Evolutionary conservation across 2,888 invertebrate species (phyloP), one percentile per base, ranked within the genome.

Genomic region (Zygothrica quintamaculata): DNA sequence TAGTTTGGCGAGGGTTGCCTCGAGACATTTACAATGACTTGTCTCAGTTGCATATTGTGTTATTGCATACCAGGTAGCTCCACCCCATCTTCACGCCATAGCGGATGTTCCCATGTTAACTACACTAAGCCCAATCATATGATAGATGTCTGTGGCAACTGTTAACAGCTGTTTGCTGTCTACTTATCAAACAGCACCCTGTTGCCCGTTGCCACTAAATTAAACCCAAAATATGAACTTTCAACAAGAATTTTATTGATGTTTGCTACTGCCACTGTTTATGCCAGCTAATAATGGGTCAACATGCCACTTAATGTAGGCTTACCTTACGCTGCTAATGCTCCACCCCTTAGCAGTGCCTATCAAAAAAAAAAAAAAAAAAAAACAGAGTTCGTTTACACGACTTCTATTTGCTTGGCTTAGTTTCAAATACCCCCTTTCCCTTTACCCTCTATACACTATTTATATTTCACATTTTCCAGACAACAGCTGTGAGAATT

Each of bases 61-160:
- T 25, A 40, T 3, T 40, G 3, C 1, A 7, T 34, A 2, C 36
- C 31, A 71, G 65, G 64, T 67, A 65, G 61, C 33, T 29, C n/a
- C 65, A 62, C 64, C 60, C 50, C 59, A 53, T 12, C 18, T n/a
- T 15, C 37, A 3, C 2, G 29, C 39, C 11, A 31, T 60, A 76
- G 47, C 80, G 80, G 84, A 74, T 79, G 77, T 84, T 84, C 80
- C 77, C 80, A 74, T 80, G 80, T 80, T 84, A 84, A 33, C 36
- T 36, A n/a, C 36, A 61, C 31, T 80, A 80, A 80, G 69, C 80
- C 81, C 57, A 6, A 13, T 12, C 46, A 62, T 44, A 84, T 80
- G 80, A 80, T 80, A 77, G 74, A 84, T 80, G 69, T 69, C 61
- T 37, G 12, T 44, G 29, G 34, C 43, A 42, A 55, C 48, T 12